Evolutionary conservation across 2,113 vertebrate genomes (phyloP).

Genomic region (Eulemur macaco): DNA sequence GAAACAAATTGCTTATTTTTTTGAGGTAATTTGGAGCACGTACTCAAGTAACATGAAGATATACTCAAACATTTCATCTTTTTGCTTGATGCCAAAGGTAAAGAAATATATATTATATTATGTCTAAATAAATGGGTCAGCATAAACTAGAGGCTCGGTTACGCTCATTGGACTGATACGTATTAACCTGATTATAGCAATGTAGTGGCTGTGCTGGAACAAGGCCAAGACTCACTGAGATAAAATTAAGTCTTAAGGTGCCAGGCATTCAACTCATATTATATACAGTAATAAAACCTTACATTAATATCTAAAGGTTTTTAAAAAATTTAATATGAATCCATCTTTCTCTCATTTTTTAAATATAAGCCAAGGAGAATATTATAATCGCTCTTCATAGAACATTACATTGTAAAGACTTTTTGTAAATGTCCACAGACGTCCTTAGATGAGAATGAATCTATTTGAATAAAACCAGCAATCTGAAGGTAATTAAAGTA

Average conservation of each 20-base stretch:
- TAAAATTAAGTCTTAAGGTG: neutral
- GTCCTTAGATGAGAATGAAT: slow-evolving; percentile 77
- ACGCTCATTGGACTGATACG: neutral
- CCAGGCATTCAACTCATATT: neutral
- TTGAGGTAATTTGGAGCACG: neutral
- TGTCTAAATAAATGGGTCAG: slow-evolving; percentile 43
- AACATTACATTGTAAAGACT: slow-evolving; percentile 17
- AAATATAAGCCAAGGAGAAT: slow-evolving; percentile 7
- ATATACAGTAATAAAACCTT: slow-evolving; percentile 50
- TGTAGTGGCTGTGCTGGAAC: neutral
- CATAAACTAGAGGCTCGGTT: neutral
- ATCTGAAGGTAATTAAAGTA: slow-evolving; percentile 85
- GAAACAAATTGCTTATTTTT: neutral
- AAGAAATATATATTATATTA: neutral
- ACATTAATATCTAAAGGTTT: slow-evolving; percentile 11
- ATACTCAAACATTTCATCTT: neutral
- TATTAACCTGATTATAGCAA: neutral
- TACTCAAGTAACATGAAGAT: neutral
- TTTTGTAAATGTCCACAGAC: slow-evolving; percentile 67
- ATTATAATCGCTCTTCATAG: slow-evolving; percentile 29
- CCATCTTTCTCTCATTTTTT: neutral
- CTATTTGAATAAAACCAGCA: slow-evolving; percentile 81
- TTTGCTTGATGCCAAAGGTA: slow-evolving; percentile 5
- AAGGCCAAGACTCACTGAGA: neutral
- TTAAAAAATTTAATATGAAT: slow-evolving; percentile 31